Evolutionary conservation across 1,140 invertebrate species (phyloP), one percentile per base, ranked within the genome.

Genomic region (Fopius arisanus): DNA sequence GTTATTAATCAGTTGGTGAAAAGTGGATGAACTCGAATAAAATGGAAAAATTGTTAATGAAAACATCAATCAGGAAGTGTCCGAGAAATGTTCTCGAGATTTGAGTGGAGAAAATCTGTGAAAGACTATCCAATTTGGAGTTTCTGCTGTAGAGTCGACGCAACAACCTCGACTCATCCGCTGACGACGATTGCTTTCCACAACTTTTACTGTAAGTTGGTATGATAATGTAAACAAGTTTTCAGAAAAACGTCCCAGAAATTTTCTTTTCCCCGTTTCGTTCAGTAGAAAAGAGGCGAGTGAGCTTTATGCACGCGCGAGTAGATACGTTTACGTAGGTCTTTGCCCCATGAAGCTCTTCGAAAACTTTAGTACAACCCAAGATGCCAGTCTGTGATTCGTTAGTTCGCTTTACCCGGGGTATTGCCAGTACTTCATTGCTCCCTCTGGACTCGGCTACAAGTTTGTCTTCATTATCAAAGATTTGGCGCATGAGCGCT

Each of bases 201-300:
- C 54, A 28, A 59, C 21, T 59, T 59, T 10, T 26, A 12, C 19
- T 28, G 54, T 28, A 59, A 48, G 19, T 59, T 59, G 19, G 1
- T 59, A 59, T 59, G 54, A 59, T 59, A 28, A 59, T 59, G 19
- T 59, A 59, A 59, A 59, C 23, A 23, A 59, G 54, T 59, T 59
- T 59, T 59, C 54, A 59, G 9, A 19, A 26, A 59, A 59, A 59
- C 23, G 21, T 28, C 54, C 9, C 23, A 3, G 54, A 59, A 59
- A 59, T 26, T 59, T 23, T 59, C 23, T 59, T 28, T 59, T 26
- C 19, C 54, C 10, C 9, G 5, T 26, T 1, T 6, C 26, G 21
- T 28, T 59, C 10, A 59, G 54, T 3, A 14, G 54, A 59, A 59
- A 28, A 59, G 23, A 59, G 10, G 7, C 12, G 54, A 59, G 23